A percentile compares a stretch with the other conserved stretches of the same genome.
phyloP scores from a whole-genome alignment of 2,888 invertebrate species.

The Hydropsyche betteni region DNA sequence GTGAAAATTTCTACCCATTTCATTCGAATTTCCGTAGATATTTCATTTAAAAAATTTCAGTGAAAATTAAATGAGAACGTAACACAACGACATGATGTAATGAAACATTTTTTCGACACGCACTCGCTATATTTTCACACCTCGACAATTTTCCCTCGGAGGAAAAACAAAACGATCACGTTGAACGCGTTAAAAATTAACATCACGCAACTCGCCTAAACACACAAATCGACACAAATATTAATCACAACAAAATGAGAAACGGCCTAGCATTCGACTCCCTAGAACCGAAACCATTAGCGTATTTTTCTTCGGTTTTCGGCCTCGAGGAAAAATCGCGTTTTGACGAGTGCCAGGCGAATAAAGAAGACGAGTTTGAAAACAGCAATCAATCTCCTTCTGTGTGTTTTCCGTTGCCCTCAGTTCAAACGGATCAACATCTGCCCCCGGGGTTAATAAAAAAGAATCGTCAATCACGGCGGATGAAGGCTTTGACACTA shows the following conservation, averaged over 20 bases:
- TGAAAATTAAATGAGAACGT: constrained; percentile 20
- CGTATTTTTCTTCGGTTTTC: too few relatives aligned
- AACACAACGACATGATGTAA: background rate
- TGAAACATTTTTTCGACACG: constrained; percentile 13
- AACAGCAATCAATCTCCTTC: constrained; percentile 31
- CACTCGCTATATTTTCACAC: constrained; percentile 12
- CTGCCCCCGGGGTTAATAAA: constrained; percentile 24
- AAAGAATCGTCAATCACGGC: constrained; percentile 38
- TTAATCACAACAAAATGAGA: too few relatives aligned
- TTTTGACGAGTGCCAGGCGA: constrained; percentile 23
- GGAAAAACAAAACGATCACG: too few relatives aligned
- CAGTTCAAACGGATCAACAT: constrained; percentile 29
- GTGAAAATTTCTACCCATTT: background rate
- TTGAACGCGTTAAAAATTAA: too few relatives aligned
- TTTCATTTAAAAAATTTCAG: constrained; percentile 1
- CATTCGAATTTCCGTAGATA: background rate
- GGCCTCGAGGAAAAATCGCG: background rate
- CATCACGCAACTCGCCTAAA: too few relatives aligned
- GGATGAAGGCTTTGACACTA: constrained; percentile 37
- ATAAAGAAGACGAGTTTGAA: constrained; percentile 29
- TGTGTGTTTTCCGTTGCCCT: background rate
- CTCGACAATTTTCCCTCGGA: background rate
- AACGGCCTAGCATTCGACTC: too few relatives aligned
- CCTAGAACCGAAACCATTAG: too few relatives aligned
- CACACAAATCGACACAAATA: too few relatives aligned